Base-by-base conservation (phyloP, 2,113 vertebrate genomes). In the Lasiurus borealis region DNA sequence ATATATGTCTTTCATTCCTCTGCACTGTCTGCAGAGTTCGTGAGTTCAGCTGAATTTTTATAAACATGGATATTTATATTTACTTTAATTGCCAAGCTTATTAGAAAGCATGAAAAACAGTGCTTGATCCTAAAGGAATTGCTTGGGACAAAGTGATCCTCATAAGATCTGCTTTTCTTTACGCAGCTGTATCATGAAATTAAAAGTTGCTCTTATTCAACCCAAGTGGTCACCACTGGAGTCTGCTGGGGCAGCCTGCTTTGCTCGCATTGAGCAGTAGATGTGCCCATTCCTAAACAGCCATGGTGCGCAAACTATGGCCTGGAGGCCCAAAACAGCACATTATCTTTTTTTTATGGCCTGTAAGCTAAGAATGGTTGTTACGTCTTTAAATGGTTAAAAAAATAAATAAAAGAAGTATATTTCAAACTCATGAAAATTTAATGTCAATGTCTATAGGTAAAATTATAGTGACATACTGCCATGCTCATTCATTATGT, bases 61-160 rank as follows among this genome's bases (percentile, higher is more conserved):
- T 88, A 87, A 73, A 80, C 48, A 19, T 77, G 87, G 34, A n/a
- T 93, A 77, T 84, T 81, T 94, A 19, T 96, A 86, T 54, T 77
- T 57, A 52, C 18, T 27, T 62, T 95, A 13, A 66, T 87, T 84
- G 59, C 57, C 83, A 86, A 69, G 36, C 62, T 91, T 46, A 46
- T 64, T 72, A 93, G 59, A 89, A 19, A 66, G n/a, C 50, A 77
- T 68, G 72, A 80, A 72, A 84, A 90, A 54, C 13, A 59, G 16
- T 46, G 5, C 23, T 77, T 18, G 68, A 44, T 29, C 36, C 83
- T 52, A 25, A 77, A 88, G 16, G 36, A 84, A 12, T 89, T 59
- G 5, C 57, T 89, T 75, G 25, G 36, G 88, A 84, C 52, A 59
- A 86, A 92, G 15, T 40, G 69, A 72, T 36, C n/a, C 75, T 68